Conservation (phyloP, 2,113 vertebrate species). For the Nansenia antarctica region DNA sequence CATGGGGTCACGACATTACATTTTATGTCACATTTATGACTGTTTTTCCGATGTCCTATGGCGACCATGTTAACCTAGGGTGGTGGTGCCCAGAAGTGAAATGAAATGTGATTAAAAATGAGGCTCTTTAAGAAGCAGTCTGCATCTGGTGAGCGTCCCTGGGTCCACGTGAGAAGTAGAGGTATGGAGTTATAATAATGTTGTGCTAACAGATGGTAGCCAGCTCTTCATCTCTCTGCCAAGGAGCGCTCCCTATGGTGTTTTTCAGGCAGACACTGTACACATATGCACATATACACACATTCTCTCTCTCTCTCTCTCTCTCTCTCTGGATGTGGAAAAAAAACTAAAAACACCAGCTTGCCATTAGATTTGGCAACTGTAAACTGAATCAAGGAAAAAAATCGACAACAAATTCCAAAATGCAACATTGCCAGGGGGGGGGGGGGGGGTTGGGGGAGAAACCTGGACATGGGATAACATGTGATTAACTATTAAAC, state of each 20-base stretch:
- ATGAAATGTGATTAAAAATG: background rate
- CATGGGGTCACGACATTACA: background rate
- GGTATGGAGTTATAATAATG: slow-evolving; percentile 70
- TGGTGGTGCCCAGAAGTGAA: too few relatives aligned
- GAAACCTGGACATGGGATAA: background rate
- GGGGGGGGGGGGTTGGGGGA: too few relatives aligned
- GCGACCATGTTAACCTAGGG: too few relatives aligned
- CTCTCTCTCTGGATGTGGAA: background rate
- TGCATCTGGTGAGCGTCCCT: background rate
- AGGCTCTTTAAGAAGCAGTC: background rate
- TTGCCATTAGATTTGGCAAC: background rate
- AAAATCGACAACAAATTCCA: too few relatives aligned
- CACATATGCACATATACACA: background rate
- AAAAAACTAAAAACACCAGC: background rate
- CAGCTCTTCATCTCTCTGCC: slow-evolving; percentile 71
- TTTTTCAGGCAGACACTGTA: slow-evolving; percentile 41
- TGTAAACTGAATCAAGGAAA: background rate
- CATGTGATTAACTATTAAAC: background rate
- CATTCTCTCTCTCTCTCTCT: background rate
- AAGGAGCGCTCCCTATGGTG: slow-evolving; percentile 56
- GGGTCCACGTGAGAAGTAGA: background rate
- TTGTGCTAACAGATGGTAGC: slow-evolving; percentile 78
- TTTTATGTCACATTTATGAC: background rate
- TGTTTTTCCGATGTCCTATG: too few relatives aligned
- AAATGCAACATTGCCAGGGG: too few relatives aligned